Conservation (phyloP, 1,140 invertebrate species). For the Ostrea denselamellosa region DNA sequence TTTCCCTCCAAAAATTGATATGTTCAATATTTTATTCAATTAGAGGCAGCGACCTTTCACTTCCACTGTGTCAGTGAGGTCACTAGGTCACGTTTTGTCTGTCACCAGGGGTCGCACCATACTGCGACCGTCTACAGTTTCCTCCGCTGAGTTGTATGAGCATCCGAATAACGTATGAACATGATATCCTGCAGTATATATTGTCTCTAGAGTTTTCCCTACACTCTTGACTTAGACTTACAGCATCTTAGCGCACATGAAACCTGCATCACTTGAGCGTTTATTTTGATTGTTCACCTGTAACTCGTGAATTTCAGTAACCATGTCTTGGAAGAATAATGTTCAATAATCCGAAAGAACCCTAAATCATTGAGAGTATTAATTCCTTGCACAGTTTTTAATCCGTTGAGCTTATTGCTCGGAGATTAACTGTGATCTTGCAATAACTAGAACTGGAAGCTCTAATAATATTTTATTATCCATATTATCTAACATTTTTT, state of each 20-base stretch:
- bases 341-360: not conserved
- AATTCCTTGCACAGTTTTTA: not conserved
- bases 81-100: constrained; percentile 53
- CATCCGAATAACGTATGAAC: constrained; percentile 35
- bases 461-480: constrained; percentile 13
- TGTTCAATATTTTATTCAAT: constrained; percentile 29
- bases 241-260: constrained; percentile 35
- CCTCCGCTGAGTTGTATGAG: constrained; percentile 35
- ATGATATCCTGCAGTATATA: constrained; percentile 2
- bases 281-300: not conserved
- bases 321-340: not conserved
- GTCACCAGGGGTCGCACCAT: constrained; percentile 45
- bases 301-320: constrained; percentile 17
- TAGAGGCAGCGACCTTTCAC: constrained; percentile 10
- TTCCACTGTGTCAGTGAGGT: constrained; percentile 22
- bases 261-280: constrained; percentile 11
- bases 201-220: not conserved
- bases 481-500: not conserved
- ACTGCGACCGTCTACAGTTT: constrained; percentile 40
- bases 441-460: not conserved
- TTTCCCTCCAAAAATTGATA: not conserved
- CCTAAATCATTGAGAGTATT: not conserved
- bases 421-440: not conserved
- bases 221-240: not conserved
- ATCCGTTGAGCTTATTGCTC: not conserved